Percentiles rank a stretch among this genome's conserved stretches.
phyloP scores from a whole-genome alignment of 2,888 invertebrate species.

The Troides oblongomaculatus region DNA sequence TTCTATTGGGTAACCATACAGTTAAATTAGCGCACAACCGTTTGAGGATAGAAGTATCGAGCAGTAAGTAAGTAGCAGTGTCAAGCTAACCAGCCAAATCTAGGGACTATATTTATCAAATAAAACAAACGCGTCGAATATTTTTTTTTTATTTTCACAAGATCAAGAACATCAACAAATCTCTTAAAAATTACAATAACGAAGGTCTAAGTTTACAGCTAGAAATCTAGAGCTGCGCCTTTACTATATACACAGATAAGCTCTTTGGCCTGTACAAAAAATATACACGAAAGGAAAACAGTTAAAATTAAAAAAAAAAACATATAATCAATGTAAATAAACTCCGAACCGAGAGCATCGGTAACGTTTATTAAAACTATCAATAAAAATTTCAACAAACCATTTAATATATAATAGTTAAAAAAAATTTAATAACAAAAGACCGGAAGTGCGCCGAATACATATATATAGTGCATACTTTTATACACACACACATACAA shows the following conservation, averaged over 20 bases:
- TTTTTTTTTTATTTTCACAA: constrained; percentile 74
- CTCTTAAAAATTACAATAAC: constrained; percentile 77
- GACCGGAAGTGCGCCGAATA: constrained; percentile 34
- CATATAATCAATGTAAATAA: constrained; percentile 44
- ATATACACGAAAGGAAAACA: constrained; percentile 55
- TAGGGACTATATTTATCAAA: too few species aligned
- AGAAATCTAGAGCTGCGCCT: constrained; percentile 54
- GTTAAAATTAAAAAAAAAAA: constrained; percentile 42
- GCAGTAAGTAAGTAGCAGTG: too few species aligned
- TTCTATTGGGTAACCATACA: too few species aligned
- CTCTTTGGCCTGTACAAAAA: constrained; percentile 78
- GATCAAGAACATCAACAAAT: constrained; percentile 80
- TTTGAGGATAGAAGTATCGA: too few species aligned
- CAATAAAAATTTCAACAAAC: constrained; percentile 71
- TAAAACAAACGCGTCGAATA: too few species aligned
- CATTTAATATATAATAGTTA: constrained; percentile 42
- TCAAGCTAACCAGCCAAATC: too few species aligned
- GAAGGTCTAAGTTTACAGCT: constrained; percentile 67
- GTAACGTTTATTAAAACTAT: constrained; percentile 75
- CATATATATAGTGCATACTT: constrained; percentile 18
- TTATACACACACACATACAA: too few species aligned
- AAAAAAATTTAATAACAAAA: constrained; percentile 44
- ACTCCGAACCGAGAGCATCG: constrained; percentile 61
- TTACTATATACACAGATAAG: constrained; percentile 71
- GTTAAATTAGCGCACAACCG: too few species aligned